Conservation (phyloP, 2,113 vertebrate genomes). For the Grus americana region DNA sequence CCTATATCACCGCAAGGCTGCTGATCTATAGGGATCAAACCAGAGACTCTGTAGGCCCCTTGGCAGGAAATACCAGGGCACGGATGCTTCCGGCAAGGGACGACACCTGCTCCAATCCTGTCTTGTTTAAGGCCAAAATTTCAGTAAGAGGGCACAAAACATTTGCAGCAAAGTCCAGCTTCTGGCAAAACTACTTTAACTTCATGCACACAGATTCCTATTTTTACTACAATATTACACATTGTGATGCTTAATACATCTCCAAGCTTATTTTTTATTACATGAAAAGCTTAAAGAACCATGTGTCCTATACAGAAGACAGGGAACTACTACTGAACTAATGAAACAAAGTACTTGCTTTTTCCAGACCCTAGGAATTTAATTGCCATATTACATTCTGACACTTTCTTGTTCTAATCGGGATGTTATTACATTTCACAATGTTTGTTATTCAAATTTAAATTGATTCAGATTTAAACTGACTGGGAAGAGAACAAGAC, state of each 20-base stretch:
- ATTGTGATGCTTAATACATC: not conserved
- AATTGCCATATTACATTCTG: not conserved
- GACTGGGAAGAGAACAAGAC: not conserved
- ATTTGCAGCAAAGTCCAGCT: not conserved
- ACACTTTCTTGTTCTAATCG: not conserved
- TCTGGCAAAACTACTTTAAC: not conserved
- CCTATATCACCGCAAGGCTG: no score
- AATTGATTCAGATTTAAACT: not conserved
- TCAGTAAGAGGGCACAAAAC: not conserved
- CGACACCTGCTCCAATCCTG: accelerated
- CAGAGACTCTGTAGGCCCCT: not conserved
- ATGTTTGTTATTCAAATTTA: not conserved
- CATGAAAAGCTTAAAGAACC: not conserved
- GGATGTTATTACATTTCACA: not conserved
- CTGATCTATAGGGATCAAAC: not conserved
- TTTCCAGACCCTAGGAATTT: not conserved
- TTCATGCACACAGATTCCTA: not conserved
- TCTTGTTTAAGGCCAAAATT: not conserved
- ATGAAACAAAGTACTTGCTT: not conserved
- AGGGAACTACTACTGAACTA: not conserved
- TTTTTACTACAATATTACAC: not conserved
- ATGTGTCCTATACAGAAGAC: not conserved
- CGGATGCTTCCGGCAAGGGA: not conserved
- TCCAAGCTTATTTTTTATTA: not conserved
- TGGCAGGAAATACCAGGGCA: not conserved